A percentile compares a stretch with the other conserved stretches of the same genome.
Evolutionary conservation across 1,140 invertebrate genomes (phyloP).

Genomic region (Tyrophagus putrescentiae): DNA sequence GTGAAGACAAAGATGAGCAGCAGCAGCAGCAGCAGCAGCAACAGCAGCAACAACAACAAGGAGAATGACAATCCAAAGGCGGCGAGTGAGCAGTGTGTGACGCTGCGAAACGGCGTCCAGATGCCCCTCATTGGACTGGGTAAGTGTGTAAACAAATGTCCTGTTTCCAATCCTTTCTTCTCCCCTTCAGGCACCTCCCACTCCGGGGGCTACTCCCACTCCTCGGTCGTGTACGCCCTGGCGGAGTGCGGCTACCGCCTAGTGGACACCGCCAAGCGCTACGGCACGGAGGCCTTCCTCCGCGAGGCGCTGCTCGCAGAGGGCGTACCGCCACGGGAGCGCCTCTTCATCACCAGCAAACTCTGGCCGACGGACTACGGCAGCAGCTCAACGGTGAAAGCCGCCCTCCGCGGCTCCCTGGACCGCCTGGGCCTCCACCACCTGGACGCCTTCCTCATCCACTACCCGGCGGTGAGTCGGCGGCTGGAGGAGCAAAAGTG

Average conservation of each 20-base stretch:
- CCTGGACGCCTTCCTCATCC: constrained; percentile 33
- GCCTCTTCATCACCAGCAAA: constrained; percentile 34
- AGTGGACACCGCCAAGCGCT: constrained; percentile 72
- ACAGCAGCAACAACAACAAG: neutral
- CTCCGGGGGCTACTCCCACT: constrained; percentile 35
- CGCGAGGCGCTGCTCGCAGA: constrained; percentile 47
- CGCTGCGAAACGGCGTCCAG: constrained; percentile 23
- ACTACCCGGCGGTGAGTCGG: constrained; percentile 34
- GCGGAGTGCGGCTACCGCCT: constrained; percentile 57
- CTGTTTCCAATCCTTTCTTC: constrained; percentile 22
- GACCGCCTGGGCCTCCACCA: constrained; percentile 33
- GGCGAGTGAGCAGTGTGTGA: neutral
- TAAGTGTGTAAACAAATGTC: constrained; percentile 8
- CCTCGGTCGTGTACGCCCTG: constrained; percentile 34
- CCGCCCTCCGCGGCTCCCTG: constrained; percentile 31
- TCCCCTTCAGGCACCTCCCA: constrained; percentile 35
- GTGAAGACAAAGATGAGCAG: no score
- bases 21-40: no score
- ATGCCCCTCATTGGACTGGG: constrained; percentile 27
- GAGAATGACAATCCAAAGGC: neutral
- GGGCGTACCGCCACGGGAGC: constrained; percentile 29
- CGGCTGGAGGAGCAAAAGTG: constrained; percentile 26
- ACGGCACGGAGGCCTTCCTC: constrained; percentile 69
- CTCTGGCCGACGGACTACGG: constrained; percentile 36
- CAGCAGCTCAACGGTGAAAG: constrained; percentile 25